Evolutionary conservation across 2,888 invertebrate species (phyloP), one percentile per base, ranked within the genome.

Genomic region (Clepsis dumicolana): DNA sequence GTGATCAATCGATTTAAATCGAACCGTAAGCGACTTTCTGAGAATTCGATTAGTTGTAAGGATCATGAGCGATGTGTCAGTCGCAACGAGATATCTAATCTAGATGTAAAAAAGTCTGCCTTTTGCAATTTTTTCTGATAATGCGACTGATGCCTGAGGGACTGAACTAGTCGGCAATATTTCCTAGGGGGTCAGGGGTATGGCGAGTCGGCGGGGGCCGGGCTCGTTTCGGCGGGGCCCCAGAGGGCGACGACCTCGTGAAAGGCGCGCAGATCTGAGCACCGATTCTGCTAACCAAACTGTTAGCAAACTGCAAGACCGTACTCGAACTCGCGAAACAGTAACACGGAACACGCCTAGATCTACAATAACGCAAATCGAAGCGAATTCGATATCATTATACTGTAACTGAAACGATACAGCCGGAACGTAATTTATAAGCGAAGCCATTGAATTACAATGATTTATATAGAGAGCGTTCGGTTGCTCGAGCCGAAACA

Each of bases 191-290:
- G 83, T 81, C 77, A 82, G 86, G 83, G 83, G 82, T 80, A 77
- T 74, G 74, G 77, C 68, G 77, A 70, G 71, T 74, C 75, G 69
- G 77, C 77, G 82, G 82, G 81, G 83, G 79, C 76, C 76, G 82
- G 81, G 83, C 82, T 57, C 70, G 70, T 86, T 88, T 88, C 83
- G 85, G 87, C 80, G 88, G 89, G 88, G 87, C 87, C 82, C 88
- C 82, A 81, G 83, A 88, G 91, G 90, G 83, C 91, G 88, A 90
- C 91, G 92, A 91, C 90, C 91, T 86, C 91, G 91, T 87, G 90
- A 88, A 87, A 89, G 91, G 90, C 90, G 91, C 86, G 85, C 87
- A 82, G 81, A 68, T 68, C 63, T 68, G 67, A 68, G 63, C 67
- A 63, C 67, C 67, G 67, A 68, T 68, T 68, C 67, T 68, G 67